These are phyloP conservation scores for Saimiri boliviensis DNA, from an alignment of 2,113 vertebrate genomes.

Conservation along the genomic window DNA sequence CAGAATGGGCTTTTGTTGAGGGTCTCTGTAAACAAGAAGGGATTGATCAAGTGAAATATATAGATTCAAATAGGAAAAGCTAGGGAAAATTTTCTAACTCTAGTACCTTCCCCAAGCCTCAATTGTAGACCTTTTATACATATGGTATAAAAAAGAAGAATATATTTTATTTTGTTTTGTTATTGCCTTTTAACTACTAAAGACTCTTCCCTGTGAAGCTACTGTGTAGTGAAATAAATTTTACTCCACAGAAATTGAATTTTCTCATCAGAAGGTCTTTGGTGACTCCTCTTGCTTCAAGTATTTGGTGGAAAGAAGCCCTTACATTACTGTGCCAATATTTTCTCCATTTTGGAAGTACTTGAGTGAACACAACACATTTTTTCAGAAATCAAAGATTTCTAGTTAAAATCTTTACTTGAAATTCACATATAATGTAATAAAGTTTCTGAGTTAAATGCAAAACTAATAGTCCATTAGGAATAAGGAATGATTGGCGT, in stretches of 20 bases:
- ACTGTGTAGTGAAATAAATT: background rate
- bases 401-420: constrained; percentile 51
- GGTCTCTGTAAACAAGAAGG: background rate
- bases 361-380: background rate
- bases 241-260: background rate
- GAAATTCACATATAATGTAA: constrained; percentile 25
- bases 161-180: background rate
- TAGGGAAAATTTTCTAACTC: background rate
- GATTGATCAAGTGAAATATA: background rate
- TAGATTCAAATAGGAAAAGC: background rate
- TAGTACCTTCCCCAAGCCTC: background rate
- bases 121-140: background rate
- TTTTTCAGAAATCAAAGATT: constrained; percentile 26
- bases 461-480: background rate
- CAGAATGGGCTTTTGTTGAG: background rate
- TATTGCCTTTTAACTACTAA: background rate
- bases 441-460: background rate
- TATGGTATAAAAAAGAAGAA: background rate
- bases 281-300: constrained; percentile 8
- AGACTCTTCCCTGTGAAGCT: background rate
- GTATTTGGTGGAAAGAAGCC: background rate
- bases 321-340: background rate
- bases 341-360: constrained; percentile 49
- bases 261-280: constrained; percentile 1
- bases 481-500: constrained; percentile 13